These are phyloP conservation scores for Rhyacichthys aspro DNA, from an alignment of 2,797 vertebrate genomes.

Conservation along the genomic window DNA sequence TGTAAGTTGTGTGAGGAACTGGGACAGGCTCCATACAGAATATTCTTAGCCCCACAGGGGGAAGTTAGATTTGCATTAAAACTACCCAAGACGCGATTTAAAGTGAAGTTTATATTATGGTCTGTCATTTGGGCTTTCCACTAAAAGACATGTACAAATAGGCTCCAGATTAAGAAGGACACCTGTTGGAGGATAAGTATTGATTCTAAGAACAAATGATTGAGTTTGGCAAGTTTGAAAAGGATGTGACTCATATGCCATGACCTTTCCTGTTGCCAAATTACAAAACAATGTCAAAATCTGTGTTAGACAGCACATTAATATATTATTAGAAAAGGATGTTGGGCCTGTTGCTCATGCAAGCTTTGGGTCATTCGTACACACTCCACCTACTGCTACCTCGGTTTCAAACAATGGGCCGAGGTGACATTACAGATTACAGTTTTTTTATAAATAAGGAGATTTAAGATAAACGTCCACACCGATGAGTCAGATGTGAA, in stretches of 20 bases:
- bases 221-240: neutral
- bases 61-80: conserved; percentile 1
- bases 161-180: neutral
- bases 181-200: neutral
- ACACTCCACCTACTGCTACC: too few relatives aligned
- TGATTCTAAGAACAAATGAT: neutral
- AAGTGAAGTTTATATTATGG: neutral
- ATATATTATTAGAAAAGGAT: too few relatives aligned
- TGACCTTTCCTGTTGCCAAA: neutral
- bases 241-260: neutral
- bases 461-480: too few relatives aligned
- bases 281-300: too few relatives aligned
- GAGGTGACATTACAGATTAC: too few relatives aligned
- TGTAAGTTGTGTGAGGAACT: neutral
- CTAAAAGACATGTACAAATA: conserved; percentile 1
- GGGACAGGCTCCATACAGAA: neutral
- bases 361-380: too few relatives aligned
- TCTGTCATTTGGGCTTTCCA: conserved; percentile 1
- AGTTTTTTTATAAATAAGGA: too few relatives aligned
- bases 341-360: too few relatives aligned
- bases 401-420: too few relatives aligned
- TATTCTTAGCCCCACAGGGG: neutral
- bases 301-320: too few relatives aligned
- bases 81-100: neutral
- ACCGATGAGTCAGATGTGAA: too few relatives aligned